Conservation (phyloP, 2,888 invertebrate genomes). For the Kryphioiulus occultus region DNA sequence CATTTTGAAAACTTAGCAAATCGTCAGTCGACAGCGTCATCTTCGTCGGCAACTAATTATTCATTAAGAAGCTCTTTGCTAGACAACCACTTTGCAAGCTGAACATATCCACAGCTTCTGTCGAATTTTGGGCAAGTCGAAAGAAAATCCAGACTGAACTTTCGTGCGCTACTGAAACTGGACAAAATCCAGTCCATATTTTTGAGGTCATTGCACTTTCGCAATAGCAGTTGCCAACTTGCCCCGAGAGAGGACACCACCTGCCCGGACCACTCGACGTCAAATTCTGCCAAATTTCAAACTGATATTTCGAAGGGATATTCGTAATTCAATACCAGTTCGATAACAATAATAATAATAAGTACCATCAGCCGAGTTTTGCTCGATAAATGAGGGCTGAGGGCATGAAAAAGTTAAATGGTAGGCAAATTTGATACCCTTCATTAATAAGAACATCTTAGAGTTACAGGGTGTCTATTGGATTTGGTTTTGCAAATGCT, state of each 20-base stretch:
- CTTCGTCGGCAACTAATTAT: background rate
- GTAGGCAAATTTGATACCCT: too few species aligned
- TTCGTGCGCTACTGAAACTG: background rate
- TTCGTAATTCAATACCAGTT: too few species aligned
- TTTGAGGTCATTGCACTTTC: background rate
- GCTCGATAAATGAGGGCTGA: too few species aligned
- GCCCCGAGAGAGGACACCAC: background rate
- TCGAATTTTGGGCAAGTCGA: background rate
- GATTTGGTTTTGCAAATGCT: too few species aligned
- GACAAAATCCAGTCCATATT: background rate
- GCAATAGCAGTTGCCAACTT: background rate
- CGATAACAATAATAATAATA: too few species aligned
- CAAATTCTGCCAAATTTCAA: too few species aligned
- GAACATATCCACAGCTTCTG: background rate
- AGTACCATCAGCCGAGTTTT: too few species aligned
- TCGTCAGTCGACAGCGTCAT: background rate
- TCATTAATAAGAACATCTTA: too few species aligned
- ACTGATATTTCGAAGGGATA: too few species aligned
- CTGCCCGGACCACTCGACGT: background rate
- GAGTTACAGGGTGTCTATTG: too few species aligned
- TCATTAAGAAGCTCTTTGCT: background rate
- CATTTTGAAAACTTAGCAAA: background rate
- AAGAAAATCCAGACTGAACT: background rate
- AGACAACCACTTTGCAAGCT: background rate
- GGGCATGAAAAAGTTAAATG: too few species aligned